Percentiles rank a stretch among this genome's conserved stretches.
phyloP scores from a whole-genome alignment of 1,140 invertebrate genomes.

The Meloidogyne chitwoodi region DNA sequence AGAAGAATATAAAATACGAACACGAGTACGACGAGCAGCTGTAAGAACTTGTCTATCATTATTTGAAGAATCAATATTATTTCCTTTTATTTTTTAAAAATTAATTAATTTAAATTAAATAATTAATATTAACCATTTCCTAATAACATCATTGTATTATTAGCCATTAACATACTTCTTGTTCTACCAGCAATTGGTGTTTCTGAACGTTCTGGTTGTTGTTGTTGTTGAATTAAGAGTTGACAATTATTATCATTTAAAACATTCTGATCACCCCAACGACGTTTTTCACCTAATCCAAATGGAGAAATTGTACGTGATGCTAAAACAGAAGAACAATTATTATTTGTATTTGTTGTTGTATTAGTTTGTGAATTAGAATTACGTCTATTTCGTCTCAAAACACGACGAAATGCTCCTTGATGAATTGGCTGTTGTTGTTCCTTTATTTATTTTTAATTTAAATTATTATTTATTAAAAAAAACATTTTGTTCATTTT shows the following conservation, averaged over 20 bases:
- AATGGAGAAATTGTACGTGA: slow-evolving; percentile 26
- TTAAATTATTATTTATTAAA: neutral
- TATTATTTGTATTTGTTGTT: too few relatives aligned
- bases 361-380: neutral
- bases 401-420: slow-evolving; percentile 22
- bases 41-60: slow-evolving; percentile 23
- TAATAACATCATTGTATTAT: neutral
- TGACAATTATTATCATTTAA: neutral
- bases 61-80: neutral
- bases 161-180: slow-evolving; percentile 19
- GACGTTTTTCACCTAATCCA: slow-evolving; percentile 28
- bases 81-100: too few relatives aligned
- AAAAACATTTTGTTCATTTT: neutral
- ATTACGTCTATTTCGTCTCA: slow-evolving; percentile 8
- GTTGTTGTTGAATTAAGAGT: neutral
- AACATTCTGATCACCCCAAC: slow-evolving; percentile 18
- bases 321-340: neutral
- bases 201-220: neutral
- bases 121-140: neutral
- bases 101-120: neutral
- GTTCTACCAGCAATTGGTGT: slow-evolving; percentile 27
- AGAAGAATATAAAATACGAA: slow-evolving; percentile 37
- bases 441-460: neutral
- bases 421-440: too few relatives aligned
- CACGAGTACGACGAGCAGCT: slow-evolving; percentile 35